Base-by-base conservation (phyloP, 2,113 vertebrate species). In the Poeciliopsis turrubarensis region DNA sequence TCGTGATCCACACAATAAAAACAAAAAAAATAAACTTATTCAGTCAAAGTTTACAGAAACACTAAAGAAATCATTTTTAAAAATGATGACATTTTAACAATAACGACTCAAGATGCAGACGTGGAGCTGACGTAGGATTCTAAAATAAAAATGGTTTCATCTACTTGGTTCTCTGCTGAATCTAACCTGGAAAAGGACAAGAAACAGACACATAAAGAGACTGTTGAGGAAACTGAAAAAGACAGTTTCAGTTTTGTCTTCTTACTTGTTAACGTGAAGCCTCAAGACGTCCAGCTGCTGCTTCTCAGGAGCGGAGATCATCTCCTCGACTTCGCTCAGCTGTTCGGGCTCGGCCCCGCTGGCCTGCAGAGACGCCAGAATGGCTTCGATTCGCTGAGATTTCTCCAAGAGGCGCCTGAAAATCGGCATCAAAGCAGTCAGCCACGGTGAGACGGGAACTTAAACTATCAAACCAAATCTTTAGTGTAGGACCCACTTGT, bases 261-360 rank as follows among this genome's bases (percentile, higher is more conserved):
- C 77, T 34, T 94, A 99, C 97, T 98, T 99, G 94, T 97, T 99
- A 69, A 99, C 96, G 0, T 96, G 97, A 69, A 94, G 94, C 26
- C 95, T 95, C 7, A 99, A 93, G 5, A 77, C 92, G 65, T 98
- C 96, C 5, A 99, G 94, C 91, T 99, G 98, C 86, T 98, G 97
- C 2, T 95, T 94, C 70, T 99, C 98, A 0, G 97, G 94, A 10
- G 94, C 96, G 0, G 97, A 97, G 94, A 99, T 96, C 97, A 99
- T 98, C 89, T 99, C 98, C 93, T 99, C 97, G 0, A 99, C 96
- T 90, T 99, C 98, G 0, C 95, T 96, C 25, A 99, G 94, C 91
- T 99, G 98, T 0, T 93, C 88, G 0, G 91, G 89, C 87, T 98
- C 97, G 0, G 98, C 97, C 0, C 97, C 98, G 0, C 95, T 97